Evolutionary conservation across 2,888 invertebrate genomes (phyloP), one percentile per base, ranked within the genome.

Genomic region (Autographa pulchrina): DNA sequence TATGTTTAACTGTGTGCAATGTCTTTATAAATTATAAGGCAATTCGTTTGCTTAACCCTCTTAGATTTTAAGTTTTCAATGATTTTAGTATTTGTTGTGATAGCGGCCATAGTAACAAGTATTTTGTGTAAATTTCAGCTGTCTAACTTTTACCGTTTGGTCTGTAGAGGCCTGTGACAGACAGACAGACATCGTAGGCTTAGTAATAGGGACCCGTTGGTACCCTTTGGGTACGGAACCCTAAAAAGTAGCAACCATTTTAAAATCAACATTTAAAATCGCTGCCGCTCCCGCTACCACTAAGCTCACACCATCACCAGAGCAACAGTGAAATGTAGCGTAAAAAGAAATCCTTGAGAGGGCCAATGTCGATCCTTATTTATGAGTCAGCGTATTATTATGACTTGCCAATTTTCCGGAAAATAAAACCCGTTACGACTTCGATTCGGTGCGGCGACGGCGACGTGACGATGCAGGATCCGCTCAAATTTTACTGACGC

Each of bases 321-420:
- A 90, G 89, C 88, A 89, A 88, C 90, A 93, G 91, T 92, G 92
- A 92, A 94, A 94, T 93, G 94, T 92, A 91, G 89, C 94, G 93
- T 92, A 92, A 93, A 94, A 93, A 93, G 92, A 91, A 93, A 93
- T 92, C 91, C 90, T 93, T 86, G 90, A 93, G 93, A 92, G 91
- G 88, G 91, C 92, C 93, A 91, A 93, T 92, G 92, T 87, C 94
- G 93, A 94, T 94, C 93, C 93, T 94, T 94, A 94, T 94, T 94
- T 94, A 95, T 93, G 94, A 94, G 88, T 93, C 93, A 92, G 94
- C 93, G 92, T 91, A 94, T 94, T 94, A 94, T 94, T 94, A 94
- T 94, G 94, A 94, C 93, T 94, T 90, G 93, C 93, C 94, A 94
- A 94, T 94, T 94, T 94, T 94, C 94, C 94, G 93, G 92, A 88